phyloP scores from a whole-genome alignment of 1,140 invertebrate species.

The Brachionus koreanus region DNA sequence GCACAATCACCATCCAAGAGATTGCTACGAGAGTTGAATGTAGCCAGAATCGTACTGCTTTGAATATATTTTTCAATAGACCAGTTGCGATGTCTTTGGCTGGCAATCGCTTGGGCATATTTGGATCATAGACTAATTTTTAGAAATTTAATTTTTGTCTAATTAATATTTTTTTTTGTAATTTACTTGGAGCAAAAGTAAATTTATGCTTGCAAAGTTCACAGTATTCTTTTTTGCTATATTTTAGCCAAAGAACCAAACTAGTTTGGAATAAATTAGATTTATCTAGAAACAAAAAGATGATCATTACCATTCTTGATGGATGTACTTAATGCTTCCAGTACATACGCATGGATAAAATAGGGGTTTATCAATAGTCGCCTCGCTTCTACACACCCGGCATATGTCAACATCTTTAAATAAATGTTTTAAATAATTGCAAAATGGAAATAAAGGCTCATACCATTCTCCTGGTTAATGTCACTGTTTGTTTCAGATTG shows the following conservation, averaged over 20 bases:
- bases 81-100: conserved; percentile 82
- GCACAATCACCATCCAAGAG: conserved; percentile 96
- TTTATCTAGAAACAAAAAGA: neutral
- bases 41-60: conserved; percentile 88
- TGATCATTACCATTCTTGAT: conserved; percentile 69
- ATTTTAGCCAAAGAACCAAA: conserved; percentile 69
- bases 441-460: neutral
- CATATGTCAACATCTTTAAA: conserved; percentile 75
- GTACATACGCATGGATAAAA: conserved; percentile 98
- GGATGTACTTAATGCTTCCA: conserved; percentile 97
- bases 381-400: conserved; percentile 92
- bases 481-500: conserved; percentile 21
- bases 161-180: neutral
- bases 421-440: neutral
- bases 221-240: conserved; percentile 96
- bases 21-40: conserved; percentile 90
- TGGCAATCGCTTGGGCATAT: conserved; percentile 88
- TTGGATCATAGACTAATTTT: conserved; percentile 78
- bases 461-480: conserved; percentile 1
- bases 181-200: conserved; percentile 86
- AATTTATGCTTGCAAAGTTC: conserved; percentile 96
- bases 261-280: conserved; percentile 49
- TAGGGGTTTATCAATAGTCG: conserved; percentile 73
- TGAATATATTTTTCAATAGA: conserved; percentile 77
- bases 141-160: neutral